Evolutionary conservation across 2,888 invertebrate species (phyloP).

Genomic region (Petrolisthes cinctipes): DNA sequence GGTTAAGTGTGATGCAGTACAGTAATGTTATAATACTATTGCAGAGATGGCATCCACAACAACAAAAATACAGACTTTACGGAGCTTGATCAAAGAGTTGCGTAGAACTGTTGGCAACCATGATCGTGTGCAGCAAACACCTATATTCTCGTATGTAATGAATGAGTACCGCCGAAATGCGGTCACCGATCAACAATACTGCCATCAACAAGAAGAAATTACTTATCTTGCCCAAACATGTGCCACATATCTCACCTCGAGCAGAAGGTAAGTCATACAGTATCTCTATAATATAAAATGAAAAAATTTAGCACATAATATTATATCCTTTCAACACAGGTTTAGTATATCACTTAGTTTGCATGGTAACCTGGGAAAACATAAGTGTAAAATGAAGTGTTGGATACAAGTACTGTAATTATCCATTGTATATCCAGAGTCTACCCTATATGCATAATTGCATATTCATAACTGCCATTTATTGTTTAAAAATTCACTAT

Average conservation of each 20-base stretch:
- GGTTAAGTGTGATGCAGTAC: no score
- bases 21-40: background rate
- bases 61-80: slow-evolving; percentile 28
- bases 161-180: slow-evolving; percentile 53
- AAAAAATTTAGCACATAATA: background rate
- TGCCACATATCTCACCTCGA: slow-evolving; percentile 80
- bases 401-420: no score
- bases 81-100: slow-evolving; percentile 38
- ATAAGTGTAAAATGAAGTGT: no score
- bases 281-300: background rate
- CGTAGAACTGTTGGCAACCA: slow-evolving; percentile 16
- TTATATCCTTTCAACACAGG: background rate
- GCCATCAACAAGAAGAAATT: slow-evolving; percentile 86
- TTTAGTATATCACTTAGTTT: background rate
- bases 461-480: no score
- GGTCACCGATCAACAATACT: slow-evolving; percentile 84
- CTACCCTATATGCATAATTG: no score
- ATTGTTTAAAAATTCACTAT: no score
- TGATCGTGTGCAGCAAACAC: slow-evolving; percentile 32
- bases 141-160: slow-evolving; percentile 52
- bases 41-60: slow-evolving; percentile 35
- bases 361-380: background rate
- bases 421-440: no score
- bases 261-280: slow-evolving; percentile 74
- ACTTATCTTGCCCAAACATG: slow-evolving; percentile 83